Evolutionary conservation across 2,888 invertebrate species (phyloP), one percentile per base, ranked within the genome.

Genomic region (Trilocha varians): DNA sequence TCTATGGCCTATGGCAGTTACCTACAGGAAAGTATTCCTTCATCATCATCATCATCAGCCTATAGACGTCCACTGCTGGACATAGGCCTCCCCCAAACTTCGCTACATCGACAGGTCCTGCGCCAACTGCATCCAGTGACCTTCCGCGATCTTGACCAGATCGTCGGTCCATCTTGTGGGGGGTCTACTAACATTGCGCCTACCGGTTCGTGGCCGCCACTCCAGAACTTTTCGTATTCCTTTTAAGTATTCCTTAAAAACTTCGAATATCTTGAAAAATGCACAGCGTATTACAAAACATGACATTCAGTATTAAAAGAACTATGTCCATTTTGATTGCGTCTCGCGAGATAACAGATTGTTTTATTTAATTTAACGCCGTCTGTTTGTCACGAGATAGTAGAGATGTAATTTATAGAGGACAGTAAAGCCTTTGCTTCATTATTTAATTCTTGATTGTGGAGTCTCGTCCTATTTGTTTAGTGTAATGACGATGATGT

Each of bases 361-460:
- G 67, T 67, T 49, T 65, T 82, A 80, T 80, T 82, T 82, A 72
- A 77, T 77, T 72, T 67, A 62, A 60, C 57, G 38, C 42, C 42
- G 60, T 59, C 64, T 75, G 78, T 78, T 78, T 80, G 72, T 64
- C 52, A 57, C 55, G 55, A 58, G 77, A 83, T 83, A 82, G 25
- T 25, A 25, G 71, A 58, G 57, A 44, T 44, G 61, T 77, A 74
- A 79, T 79, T 80, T 82, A 78, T 78, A 74, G 69, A 73, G 78
- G 76, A 70, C 67, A 74, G 77, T 65, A 71, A 72, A 76, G 76
- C 68, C 68, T 70, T 65, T 65, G 59, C 57, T 78, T 77, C 78
- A 75, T 75, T 71, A 73, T 77, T 76, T 76, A 75, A 76, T 75
- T 71, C 69, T 66, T 71, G 68, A 74, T 73, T 73, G 72, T 65